Evolutionary conservation across 2,888 invertebrate genomes (phyloP).

Genomic region (Mactromeris polynyma): DNA sequence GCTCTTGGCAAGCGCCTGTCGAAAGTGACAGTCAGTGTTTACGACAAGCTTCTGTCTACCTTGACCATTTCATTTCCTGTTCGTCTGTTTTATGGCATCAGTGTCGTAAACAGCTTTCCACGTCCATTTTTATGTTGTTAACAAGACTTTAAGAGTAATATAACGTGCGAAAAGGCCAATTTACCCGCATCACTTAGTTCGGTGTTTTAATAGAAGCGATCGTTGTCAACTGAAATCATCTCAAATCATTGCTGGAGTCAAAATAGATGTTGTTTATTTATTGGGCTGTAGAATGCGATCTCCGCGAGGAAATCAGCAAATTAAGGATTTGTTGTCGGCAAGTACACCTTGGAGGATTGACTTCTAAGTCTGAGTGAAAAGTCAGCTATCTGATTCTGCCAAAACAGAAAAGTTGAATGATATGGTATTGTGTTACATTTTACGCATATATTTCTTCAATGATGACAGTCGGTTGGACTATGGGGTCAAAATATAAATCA

Average conservation of each 20-base stretch:
- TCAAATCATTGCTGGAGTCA: not conserved
- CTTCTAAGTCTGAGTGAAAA: not conserved
- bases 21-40: not conserved
- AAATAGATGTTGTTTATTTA: conserved; percentile 7
- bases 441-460: not conserved
- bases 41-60: conserved; percentile 14
- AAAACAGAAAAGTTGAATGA: not conserved
- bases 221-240: not conserved
- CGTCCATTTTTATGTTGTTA: not conserved
- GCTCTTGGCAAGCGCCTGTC: conserved; percentile 13
- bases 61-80: conserved; percentile 22
- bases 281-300: not conserved
- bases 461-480: not conserved
- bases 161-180: not conserved
- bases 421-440: not conserved
- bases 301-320: conserved; percentile 9
- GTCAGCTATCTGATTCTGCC: not conserved
- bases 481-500: too few relatives aligned
- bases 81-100: conserved; percentile 12
- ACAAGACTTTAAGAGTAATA: not conserved
- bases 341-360: not conserved
- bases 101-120: conserved; percentile 4
- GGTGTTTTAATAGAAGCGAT: not conserved
- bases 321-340: conserved; percentile 7
- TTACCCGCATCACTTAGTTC: not conserved